These are phyloP conservation scores for Propithecus coquereli DNA, from an alignment of 2,113 vertebrate genomes.

Conservation along the genomic window DNA sequence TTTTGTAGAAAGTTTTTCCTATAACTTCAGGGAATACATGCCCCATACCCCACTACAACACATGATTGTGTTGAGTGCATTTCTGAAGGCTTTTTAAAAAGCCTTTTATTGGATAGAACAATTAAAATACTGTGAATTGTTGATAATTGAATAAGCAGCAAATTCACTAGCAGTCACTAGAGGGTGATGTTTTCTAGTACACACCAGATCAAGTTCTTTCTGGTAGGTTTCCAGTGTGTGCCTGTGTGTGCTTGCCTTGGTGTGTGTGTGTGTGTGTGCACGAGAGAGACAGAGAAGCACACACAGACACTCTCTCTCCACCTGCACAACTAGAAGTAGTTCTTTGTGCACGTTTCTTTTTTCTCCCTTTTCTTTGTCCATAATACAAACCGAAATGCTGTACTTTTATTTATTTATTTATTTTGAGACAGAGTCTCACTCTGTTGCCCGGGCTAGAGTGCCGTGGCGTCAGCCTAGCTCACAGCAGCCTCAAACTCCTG, in stretches of 20 bases:
- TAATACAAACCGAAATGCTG: neutral
- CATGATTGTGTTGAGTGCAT: neutral
- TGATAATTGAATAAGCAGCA: neutral
- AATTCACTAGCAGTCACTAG: neutral
- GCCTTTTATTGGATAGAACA: neutral
- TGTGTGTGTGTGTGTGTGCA: no score
- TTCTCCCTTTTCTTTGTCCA: neutral
- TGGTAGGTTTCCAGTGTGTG: neutral
- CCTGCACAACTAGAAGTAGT: neutral
- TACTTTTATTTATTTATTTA: no score
- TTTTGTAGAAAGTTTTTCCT: neutral
- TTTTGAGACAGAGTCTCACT: no score
- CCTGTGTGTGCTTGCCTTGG: no score
- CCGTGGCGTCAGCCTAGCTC: no score
- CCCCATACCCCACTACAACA: neutral
- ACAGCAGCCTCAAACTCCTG: no score
- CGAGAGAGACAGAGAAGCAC: neutral
- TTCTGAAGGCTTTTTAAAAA: neutral
- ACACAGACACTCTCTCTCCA: neutral
- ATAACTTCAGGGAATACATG: no score
- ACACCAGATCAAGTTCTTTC: neutral
- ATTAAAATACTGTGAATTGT: neutral
- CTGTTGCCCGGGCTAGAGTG: no score
- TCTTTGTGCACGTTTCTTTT: neutral
- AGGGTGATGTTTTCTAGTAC: neutral